phyloP scores from a whole-genome alignment of 1,140 invertebrate genomes.

The Hylyphantes graminicola region DNA sequence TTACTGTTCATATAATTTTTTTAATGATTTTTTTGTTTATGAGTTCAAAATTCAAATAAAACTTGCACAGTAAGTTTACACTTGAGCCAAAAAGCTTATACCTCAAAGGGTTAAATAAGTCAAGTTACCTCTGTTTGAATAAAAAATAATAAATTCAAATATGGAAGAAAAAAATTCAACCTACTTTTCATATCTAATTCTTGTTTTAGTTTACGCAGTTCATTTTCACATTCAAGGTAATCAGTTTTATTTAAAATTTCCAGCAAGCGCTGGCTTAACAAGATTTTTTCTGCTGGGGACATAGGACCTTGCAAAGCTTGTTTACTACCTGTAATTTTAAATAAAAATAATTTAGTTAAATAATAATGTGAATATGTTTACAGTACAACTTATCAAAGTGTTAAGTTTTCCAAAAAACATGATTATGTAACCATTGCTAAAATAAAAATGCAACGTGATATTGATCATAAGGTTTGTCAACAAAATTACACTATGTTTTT shows the following conservation, averaged over 20 bases:
- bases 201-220: conserved; percentile 66
- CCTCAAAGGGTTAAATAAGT: too few species aligned
- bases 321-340: conserved; percentile 3
- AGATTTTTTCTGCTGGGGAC: conserved; percentile 38
- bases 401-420: not conserved
- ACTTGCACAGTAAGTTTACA: too few species aligned
- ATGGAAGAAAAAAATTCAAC: conserved; percentile 18
- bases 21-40: too few species aligned
- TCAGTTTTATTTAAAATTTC: conserved; percentile 65
- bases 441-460: too few species aligned
- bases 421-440: not conserved
- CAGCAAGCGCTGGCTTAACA: conserved; percentile 61
- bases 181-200: conserved; percentile 65
- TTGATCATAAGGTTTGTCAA: too few species aligned
- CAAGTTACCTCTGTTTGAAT: too few species aligned
- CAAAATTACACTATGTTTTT: too few species aligned
- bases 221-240: conserved; percentile 66
- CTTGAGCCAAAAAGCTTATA: too few species aligned
- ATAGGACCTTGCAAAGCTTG: conserved; percentile 29
- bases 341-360: not conserved
- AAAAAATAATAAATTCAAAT: not conserved
- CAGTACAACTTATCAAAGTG: not conserved
- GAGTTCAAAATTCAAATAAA: too few species aligned
- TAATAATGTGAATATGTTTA: not conserved
- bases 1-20: too few species aligned